phyloP scores from a whole-genome alignment of 2,113 vertebrate species.

The Vicugna pacos region DNA sequence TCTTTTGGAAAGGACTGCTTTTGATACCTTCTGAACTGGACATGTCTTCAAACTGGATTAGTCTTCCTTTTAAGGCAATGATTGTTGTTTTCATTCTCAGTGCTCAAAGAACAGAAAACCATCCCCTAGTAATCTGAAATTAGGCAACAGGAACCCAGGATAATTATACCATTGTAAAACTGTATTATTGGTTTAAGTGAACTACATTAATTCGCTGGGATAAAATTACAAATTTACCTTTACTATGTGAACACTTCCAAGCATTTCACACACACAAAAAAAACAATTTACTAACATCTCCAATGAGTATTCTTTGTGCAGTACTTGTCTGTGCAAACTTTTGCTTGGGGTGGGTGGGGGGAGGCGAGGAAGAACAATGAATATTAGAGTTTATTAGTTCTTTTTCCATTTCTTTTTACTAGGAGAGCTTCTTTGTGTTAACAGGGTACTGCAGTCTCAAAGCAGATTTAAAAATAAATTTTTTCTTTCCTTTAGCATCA shows the following conservation, averaged over 20 bases:
- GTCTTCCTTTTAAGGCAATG: too few species aligned
- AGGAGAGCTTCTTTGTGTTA: neutral
- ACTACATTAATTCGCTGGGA: neutral
- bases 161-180: too few species aligned
- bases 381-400: neutral
- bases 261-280: constrained; percentile 41
- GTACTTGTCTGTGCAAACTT: neutral
- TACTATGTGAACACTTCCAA: neutral
- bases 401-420: constrained; percentile 22
- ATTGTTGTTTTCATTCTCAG: too few species aligned
- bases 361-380: neutral
- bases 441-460: neutral
- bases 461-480: neutral
- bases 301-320: neutral
- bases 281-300: neutral
- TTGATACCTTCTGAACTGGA: too few species aligned
- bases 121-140: too few species aligned
- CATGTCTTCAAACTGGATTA: too few species aligned
- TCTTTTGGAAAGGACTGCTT: too few species aligned
- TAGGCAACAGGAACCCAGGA: too few species aligned
- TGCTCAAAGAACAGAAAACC: too few species aligned
- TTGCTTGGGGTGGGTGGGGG: neutral
- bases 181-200: too few species aligned
- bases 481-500: constrained; percentile 9
- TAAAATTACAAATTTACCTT: constrained; percentile 19